Conservation (phyloP, 2,888 invertebrate species). For the Dichetophora obliterata region DNA sequence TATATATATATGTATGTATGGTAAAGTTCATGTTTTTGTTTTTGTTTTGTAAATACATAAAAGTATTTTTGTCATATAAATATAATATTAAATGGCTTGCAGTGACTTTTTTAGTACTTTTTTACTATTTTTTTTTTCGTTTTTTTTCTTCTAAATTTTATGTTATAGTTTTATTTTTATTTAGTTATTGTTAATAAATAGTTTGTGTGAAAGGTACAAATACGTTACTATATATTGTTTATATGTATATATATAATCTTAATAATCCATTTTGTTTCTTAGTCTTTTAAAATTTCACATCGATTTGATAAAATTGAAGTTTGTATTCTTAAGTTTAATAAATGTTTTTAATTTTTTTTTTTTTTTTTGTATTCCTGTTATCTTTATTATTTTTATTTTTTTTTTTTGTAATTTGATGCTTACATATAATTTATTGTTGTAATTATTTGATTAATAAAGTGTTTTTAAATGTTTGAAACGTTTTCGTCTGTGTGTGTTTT, state of each 20-base stretch:
- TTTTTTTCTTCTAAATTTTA: neutral
- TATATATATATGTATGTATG: no score
- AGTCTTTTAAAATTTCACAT: conserved; percentile 37
- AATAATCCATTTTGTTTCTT: conserved; percentile 34
- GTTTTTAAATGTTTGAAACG: neutral
- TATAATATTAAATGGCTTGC: conserved; percentile 18
- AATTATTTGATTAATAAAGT: neutral
- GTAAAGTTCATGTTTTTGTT: neutral
- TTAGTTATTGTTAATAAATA: conserved; percentile 21
- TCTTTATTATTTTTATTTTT: neutral
- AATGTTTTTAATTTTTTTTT: neutral
- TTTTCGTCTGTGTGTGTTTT: neutral
- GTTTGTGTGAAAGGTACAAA: conserved; percentile 36
- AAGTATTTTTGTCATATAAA: neutral
- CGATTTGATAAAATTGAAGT: conserved; percentile 36
- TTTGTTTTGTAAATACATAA: neutral
- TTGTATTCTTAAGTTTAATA: neutral
- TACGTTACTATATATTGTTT: conserved; percentile 16
- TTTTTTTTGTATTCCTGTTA: neutral
- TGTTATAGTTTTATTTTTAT: neutral
- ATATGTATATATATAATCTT: conserved; percentile 13
- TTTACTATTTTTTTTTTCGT: conserved; percentile 17
- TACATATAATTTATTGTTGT: conserved; percentile 2
- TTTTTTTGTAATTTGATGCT: neutral
- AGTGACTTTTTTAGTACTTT: neutral